Evolutionary conservation across 1,140 invertebrate genomes (phyloP), one percentile per base, ranked within the genome.

Genomic region (Drosophila subobscura): DNA sequence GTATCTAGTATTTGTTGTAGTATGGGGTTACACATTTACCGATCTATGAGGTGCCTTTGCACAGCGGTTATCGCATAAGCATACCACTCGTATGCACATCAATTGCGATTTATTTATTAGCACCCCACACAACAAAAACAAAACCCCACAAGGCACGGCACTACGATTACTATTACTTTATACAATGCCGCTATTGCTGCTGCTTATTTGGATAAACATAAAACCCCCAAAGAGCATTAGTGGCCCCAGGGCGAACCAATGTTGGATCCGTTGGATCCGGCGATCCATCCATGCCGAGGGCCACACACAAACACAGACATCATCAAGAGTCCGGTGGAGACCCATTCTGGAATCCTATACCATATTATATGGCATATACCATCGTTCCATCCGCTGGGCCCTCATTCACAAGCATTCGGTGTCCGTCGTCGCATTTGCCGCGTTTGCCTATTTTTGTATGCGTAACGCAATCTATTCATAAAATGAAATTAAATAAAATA

Each of bases 401-500:
- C 75, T 78, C 76, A 71, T 75, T 83, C 74, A 74, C 47, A 71
- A 71, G 42, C 60, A 75, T 46, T 61, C 60, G 58, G 74, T 63
- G 54, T 70, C 50, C 29, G 29, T 33, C 29, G 29, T 10, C 33
- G 33, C 33, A 12, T 12, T 37, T 37, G 29, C 29, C 29, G 29
- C 56, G 59, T 42, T 74, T 59, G 80, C 80, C 70, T 75, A 64
- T 68, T 78, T 86, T 72, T 86, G 83, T 86, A 88, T 86, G 83
- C 83, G 83, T 86, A 86, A 88, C 84, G 83, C 83, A 86, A 86
- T 86, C 83, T 86, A 86, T 86, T 86, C 83, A 88, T 86, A 86
- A 86, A 86, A 86, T 88, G 63, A 86, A 83, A 86, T 86, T 88
- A 86, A 83, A 86, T 86, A 79, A 86, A 86, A 88, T 81, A 73